phyloP scores from a whole-genome alignment of 2,797 vertebrate genomes.

The Neoniphon sammara region DNA sequence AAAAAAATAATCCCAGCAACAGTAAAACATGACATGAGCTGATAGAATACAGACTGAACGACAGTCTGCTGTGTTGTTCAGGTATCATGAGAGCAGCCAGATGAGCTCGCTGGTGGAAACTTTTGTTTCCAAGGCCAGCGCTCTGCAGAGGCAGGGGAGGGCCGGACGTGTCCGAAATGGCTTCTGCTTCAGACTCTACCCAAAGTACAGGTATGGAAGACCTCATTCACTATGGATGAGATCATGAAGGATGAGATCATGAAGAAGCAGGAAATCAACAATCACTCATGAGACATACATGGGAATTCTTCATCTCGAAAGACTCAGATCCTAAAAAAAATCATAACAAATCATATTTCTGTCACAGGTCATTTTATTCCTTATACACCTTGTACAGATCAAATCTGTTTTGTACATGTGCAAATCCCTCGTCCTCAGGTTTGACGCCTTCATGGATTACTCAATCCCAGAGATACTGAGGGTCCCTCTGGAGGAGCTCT shows the following conservation, averaged over 20 bases:
- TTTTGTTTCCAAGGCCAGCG: constrained; percentile 97
- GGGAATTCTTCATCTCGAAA: no score
- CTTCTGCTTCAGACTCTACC: constrained; percentile 96
- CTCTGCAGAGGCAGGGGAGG: constrained; percentile 95
- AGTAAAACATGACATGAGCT: neutral
- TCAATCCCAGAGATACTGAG: constrained; percentile 96
- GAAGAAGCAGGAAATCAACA: neutral
- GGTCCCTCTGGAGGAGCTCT: constrained; percentile 97
- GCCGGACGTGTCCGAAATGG: constrained; percentile 92
- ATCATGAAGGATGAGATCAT: neutral
- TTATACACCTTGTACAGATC: neutral
- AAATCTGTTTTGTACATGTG: neutral
- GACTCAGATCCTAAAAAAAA: no score
- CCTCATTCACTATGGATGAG: neutral
- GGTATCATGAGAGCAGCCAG: constrained; percentile 98
- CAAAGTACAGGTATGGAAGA: constrained; percentile 86
- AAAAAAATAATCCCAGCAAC: neutral
- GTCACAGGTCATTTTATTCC: no score
- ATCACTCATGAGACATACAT: neutral
- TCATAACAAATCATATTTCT: no score
- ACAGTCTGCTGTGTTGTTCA: constrained; percentile 52
- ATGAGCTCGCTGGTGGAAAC: constrained; percentile 98
- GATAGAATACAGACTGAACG: neutral
- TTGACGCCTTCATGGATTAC: constrained; percentile 92
- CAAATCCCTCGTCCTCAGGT: constrained; percentile 78